Evolutionary conservation across 2,797 vertebrate genomes (phyloP).

Genomic region (Hirundo rustica): DNA sequence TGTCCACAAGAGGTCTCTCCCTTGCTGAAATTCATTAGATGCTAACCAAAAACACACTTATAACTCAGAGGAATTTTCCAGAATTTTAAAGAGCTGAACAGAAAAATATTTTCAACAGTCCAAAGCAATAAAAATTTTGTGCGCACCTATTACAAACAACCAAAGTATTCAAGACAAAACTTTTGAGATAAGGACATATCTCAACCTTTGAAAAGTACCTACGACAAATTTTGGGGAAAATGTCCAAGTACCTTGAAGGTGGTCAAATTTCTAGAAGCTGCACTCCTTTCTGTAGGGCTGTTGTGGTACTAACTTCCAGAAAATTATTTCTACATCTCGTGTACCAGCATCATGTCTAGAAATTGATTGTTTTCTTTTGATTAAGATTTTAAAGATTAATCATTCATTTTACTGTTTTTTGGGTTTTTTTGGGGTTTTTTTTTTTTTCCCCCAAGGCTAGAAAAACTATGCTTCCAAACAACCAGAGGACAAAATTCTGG

Average conservation of each 20-base stretch:
- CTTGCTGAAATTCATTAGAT: neutral
- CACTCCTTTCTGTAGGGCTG: neutral
- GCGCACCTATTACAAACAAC: neutral
- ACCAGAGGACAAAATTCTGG: neutral
- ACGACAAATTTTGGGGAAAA: neutral
- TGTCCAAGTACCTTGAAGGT: neutral
- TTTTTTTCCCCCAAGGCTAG: neutral
- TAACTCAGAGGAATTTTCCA: neutral
- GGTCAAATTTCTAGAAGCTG: neutral
- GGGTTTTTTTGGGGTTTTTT: too few relatives aligned
- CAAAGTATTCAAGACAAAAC: neutral
- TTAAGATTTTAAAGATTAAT: neutral
- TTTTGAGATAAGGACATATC: rapidly evolving
- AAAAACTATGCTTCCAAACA: neutral
- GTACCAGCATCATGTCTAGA: neutral
- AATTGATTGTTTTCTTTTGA: neutral
- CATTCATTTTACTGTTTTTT: neutral
- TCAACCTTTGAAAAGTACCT: neutral
- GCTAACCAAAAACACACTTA: neutral
- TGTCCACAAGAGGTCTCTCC: slow-evolving; percentile 57
- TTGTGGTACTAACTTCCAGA: neutral
- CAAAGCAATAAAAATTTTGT: neutral
- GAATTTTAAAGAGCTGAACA: neutral
- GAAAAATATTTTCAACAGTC: neutral
- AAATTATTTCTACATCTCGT: neutral